Base-by-base conservation (phyloP, 37 sponge, comb jelly and placozoan genomes). In the Petrosia ficiformis region DNA sequence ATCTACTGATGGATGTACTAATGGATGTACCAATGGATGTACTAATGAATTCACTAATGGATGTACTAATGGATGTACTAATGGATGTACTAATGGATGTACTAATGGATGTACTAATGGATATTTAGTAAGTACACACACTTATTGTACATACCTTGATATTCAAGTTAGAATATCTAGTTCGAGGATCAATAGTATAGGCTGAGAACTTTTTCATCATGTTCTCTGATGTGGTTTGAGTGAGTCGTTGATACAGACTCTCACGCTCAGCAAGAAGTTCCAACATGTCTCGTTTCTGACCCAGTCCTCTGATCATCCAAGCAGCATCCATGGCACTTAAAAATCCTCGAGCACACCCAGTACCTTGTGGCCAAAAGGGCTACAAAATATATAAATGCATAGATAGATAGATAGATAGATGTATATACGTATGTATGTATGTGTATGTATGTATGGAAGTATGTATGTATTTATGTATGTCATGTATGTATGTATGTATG, bases 361-460 rank as follows among this genome's bases (percentile, higher is more conserved):
- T 93, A n/a, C 99, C 99, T 0, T 67, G 86, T 0, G 99, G 99
- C 99, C 99, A 98, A 71, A 98, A 98, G 3, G 99, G 99, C 94
- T 95, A 85, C 22, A 34, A 42, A 24, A 65, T 10, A 29, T 34
- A 39, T 2, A 24, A 4, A 48, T 24, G 33, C n/a, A n/a, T n/a
- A n/a, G n/a, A n/a, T n/a, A n/a, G n/a, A n/a, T n/a, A n/a, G n/a
- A n/a, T n/a, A n/a, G n/a, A n/a, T n/a, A n/a, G n/a, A n/a, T n/a
- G n/a, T 65, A 22, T 22, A 16, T 54, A 21, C 21, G 57, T 54
- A 54, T 54, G 57, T 14, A 65, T 65, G 14, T n/a, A n/a, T n/a
- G n/a, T n/a, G n/a, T n/a, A n/a, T n/a, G n/a, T n/a, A n/a, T n/a
- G n/a, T n/a, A n/a, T n/a, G n/a, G n/a, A n/a, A n/a, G n/a, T n/a